Percentiles rank a stretch among this genome's conserved stretches.
These are phyloP conservation scores for Arbacia lixula DNA, from an alignment of 53 echinoderm and acorn worm species.

Conservation along the genomic window DNA sequence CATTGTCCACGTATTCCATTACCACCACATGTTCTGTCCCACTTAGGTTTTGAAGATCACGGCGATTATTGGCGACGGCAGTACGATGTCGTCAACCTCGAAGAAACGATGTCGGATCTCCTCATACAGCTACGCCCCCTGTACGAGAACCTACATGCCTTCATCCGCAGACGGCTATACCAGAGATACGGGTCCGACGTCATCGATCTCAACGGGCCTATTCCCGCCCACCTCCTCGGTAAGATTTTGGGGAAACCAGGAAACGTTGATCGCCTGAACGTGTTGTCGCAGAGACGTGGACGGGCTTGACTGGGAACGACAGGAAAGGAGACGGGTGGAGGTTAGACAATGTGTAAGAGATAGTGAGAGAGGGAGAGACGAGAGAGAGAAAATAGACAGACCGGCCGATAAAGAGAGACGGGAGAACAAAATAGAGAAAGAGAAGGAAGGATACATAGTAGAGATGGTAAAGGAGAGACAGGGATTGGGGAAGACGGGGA, in stretches of 20 bases:
- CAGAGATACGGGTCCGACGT: conserved; percentile 23
- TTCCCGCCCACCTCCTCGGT: conserved; percentile 46
- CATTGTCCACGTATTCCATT: too few species aligned
- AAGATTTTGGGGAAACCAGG: not conserved
- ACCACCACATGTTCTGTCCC: too few species aligned
- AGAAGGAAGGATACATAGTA: too few species aligned
- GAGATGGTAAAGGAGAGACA: too few species aligned
- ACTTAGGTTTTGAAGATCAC: conserved; percentile 31
- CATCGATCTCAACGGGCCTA: conserved; percentile 42
- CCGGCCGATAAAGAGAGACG: too few species aligned
- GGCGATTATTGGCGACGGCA: conserved; percentile 10
- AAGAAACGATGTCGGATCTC: not conserved
- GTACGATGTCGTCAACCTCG: not conserved
- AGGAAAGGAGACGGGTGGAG: too few species aligned
- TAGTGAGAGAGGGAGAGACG: too few species aligned
- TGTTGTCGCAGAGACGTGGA: not conserved
- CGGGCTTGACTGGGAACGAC: not conserved
- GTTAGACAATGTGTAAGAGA: too few species aligned
- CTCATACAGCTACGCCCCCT: not conserved
- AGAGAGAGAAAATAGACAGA: too few species aligned
- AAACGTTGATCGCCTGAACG: not conserved
- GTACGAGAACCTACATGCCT: conserved; percentile 30
- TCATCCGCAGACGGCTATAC: conserved; percentile 43
- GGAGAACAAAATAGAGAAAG: too few species aligned
- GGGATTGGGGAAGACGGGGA: too few species aligned